phyloP scores from a whole-genome alignment of 2,888 invertebrate species.

The Halictus quadricinctus region DNA sequence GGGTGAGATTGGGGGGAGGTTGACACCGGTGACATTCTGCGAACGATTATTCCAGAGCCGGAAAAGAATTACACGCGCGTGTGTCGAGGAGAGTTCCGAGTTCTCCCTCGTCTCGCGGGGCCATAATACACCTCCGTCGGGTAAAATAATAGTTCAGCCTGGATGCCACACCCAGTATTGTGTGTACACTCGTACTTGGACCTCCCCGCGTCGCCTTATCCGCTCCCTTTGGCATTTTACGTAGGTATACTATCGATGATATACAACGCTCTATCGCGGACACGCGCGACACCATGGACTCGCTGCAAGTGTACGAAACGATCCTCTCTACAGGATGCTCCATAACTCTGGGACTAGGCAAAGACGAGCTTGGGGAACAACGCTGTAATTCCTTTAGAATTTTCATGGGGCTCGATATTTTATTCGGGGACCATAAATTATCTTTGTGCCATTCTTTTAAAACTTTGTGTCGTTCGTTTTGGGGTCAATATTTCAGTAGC shows the following conservation, averaged over 20 bases:
- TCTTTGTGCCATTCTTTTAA: too few relatives aligned
- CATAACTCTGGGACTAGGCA: neutral
- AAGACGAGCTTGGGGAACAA: neutral
- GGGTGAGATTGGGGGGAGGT: neutral
- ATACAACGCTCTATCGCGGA: conserved; percentile 53
- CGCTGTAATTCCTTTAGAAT: neutral
- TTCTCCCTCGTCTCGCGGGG: conserved; percentile 22
- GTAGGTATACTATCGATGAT: conserved; percentile 70
- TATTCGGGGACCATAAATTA: neutral
- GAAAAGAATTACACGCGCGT: conserved; percentile 28
- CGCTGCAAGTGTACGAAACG: conserved; percentile 26
- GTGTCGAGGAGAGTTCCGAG: conserved; percentile 3
- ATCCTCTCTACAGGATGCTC: neutral
- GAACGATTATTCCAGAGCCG: conserved; percentile 34
- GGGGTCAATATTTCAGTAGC: too few relatives aligned
- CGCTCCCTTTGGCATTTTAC: conserved; percentile 73
- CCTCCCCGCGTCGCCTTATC: conserved; percentile 67
- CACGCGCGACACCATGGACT: conserved; percentile 36
- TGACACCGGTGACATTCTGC: conserved; percentile 39
- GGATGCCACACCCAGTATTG: conserved; percentile 78
- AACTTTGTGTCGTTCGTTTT: too few relatives aligned
- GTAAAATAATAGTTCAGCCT: conserved; percentile 65
- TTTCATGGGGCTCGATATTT: neutral
- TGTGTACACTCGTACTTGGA: conserved; percentile 70
- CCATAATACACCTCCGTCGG: conserved; percentile 54